These are phyloP conservation scores for Acanthopleura granulata DNA, from an alignment of 2,888 invertebrate species.

Conservation along the genomic window DNA sequence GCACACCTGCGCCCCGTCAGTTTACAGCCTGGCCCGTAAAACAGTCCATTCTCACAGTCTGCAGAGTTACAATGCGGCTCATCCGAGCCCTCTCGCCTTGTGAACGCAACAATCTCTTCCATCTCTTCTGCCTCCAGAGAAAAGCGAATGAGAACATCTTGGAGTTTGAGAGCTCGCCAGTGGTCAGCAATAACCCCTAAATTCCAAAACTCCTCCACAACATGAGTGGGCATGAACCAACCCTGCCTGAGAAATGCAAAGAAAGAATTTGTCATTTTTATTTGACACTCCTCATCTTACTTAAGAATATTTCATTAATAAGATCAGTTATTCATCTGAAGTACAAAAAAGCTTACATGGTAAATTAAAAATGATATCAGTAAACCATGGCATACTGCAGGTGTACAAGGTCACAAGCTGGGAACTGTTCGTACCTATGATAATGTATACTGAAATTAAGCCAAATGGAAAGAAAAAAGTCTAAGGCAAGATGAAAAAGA, in stretches of 20 bases:
- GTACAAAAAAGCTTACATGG: no score
- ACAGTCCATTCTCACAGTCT: constrained; percentile 75
- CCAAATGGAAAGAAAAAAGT: no score
- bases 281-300: no score
- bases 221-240: constrained; percentile 67
- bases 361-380: no score
- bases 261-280: no score
- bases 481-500: no score
- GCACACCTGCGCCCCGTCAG: constrained; percentile 65
- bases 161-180: constrained; percentile 75
- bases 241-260: constrained; percentile 61
- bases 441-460: no score
- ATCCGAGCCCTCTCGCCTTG: constrained; percentile 30
- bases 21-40: constrained; percentile 62
- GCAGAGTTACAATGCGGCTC: constrained; percentile 33
- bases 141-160: constrained; percentile 72
- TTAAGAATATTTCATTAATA: neutral
- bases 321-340: no score
- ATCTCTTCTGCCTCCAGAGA: constrained; percentile 37
- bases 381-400: no score
- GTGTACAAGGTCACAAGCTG: no score
- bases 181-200: constrained; percentile 67
- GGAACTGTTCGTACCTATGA: no score
- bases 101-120: constrained; percentile 31
- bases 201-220: constrained; percentile 59